Conservation (phyloP, 2,888 invertebrate species). For the Perithous albicinctus region DNA sequence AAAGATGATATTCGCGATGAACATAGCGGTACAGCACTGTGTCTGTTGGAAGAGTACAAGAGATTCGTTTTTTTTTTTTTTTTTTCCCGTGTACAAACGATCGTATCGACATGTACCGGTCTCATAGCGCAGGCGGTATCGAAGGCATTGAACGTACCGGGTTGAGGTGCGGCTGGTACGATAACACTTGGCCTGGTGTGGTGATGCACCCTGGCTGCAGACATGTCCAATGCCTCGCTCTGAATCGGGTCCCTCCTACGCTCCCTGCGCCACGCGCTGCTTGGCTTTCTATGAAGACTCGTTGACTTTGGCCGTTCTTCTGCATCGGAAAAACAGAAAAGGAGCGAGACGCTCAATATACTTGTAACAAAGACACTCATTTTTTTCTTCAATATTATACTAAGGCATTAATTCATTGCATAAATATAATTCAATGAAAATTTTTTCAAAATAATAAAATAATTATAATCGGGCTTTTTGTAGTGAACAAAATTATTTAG, state of each 20-base stretch:
- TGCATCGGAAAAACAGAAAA: conserved; percentile 67
- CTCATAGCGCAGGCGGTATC: background rate
- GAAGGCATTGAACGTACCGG: conserved; percentile 69
- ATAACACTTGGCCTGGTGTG: conserved; percentile 83
- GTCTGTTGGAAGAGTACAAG: background rate
- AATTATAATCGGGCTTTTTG: background rate
- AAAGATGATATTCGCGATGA: conserved; percentile 23
- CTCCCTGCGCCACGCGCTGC: conserved; percentile 83
- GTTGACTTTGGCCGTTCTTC: conserved; percentile 82
- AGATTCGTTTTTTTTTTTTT: background rate
- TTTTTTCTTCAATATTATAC: background rate
- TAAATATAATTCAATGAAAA: background rate
- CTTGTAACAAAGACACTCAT: background rate
- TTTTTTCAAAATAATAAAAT: no score
- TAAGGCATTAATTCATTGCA: no score
- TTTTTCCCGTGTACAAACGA: background rate
- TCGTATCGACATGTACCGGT: conserved; percentile 15
- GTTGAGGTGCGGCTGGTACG: conserved; percentile 81
- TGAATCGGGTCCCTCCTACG: conserved; percentile 83
- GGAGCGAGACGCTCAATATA: conserved; percentile 6
- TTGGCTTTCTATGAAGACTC: conserved; percentile 82
- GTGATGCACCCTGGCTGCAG: conserved; percentile 80
- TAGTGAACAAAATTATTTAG: background rate
- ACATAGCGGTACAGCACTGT: conserved; percentile 8
- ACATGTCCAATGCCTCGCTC: conserved; percentile 84